Percentiles rank a stretch among this genome's conserved stretches.
Conservation (phyloP, 1,140 invertebrate genomes). For the Drosophila pallidifrons region DNA sequence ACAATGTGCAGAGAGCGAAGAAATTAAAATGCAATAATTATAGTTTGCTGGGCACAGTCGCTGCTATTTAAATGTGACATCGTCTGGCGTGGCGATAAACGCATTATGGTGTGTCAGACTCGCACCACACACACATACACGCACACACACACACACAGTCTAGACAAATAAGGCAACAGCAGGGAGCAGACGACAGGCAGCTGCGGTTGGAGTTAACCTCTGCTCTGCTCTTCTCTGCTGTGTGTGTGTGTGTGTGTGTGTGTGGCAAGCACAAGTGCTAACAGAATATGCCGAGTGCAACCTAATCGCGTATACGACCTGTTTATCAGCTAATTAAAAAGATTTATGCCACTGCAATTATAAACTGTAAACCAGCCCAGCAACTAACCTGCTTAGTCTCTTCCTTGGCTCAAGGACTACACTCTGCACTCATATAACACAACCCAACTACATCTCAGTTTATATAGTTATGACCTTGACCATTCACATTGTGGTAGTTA, state of each 20-base stretch:
- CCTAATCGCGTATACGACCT: constrained; percentile 53
- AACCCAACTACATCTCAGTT: no score
- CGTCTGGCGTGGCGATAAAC: constrained; percentile 18
- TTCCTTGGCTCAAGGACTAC: neutral
- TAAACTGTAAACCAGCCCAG: constrained; percentile 26
- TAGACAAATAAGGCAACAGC: constrained; percentile 37
- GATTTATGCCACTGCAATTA: constrained; percentile 62
- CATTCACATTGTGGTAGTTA: neutral
- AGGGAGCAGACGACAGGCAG: neutral
- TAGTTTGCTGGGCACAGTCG: neutral
- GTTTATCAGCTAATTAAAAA: constrained; percentile 71
- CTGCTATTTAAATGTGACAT: constrained; percentile 2
- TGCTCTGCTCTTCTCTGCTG: no score
- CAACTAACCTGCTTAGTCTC: neutral
- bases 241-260: no score
- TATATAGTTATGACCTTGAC: neutral
- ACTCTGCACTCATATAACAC: neutral
- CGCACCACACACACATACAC: neutral
- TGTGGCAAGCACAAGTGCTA: constrained; percentile 11
- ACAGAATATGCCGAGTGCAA: constrained; percentile 36
- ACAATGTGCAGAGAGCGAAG: neutral
- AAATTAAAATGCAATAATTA: constrained; percentile 1
- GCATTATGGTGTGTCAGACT: constrained; percentile 21
- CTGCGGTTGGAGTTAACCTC: neutral
- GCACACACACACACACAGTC: neutral